phyloP scores from a whole-genome alignment of 2,888 invertebrate species.

The Eupithecia inturbata region DNA sequence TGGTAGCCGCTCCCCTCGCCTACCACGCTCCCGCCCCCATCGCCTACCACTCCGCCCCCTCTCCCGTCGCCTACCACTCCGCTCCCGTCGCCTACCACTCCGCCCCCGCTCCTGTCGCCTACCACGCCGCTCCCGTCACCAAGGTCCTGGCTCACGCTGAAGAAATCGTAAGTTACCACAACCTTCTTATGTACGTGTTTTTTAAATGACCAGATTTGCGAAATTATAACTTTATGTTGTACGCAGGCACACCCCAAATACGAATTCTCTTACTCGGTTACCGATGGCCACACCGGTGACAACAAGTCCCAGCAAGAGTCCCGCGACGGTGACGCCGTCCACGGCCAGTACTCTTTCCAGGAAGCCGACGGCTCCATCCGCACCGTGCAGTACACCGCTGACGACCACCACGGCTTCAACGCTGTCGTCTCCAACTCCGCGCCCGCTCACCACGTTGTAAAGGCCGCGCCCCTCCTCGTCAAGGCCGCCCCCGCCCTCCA shows the following conservation, averaged over 20 bases:
- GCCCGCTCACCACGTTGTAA: conserved; percentile 58
- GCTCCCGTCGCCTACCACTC: conserved; percentile 44
- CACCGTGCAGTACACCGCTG: conserved; percentile 82
- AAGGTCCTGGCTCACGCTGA: conserved; percentile 56
- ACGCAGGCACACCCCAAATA: conserved; percentile 74
- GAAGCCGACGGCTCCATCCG: conserved; percentile 84
- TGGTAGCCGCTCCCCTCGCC: conserved; percentile 55
- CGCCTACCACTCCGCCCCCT: too few relatives aligned
- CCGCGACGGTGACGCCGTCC: conserved; percentile 82
- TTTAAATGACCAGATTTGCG: too few relatives aligned
- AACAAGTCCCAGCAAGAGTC: conserved; percentile 82
- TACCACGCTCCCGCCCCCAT: too few relatives aligned
- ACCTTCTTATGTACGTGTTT: neutral
- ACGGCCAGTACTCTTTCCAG: conserved; percentile 82
- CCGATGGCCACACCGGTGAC: conserved; percentile 84
- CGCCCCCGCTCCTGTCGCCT: conserved; percentile 52
- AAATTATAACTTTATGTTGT: neutral
- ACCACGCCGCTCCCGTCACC: conserved; percentile 49
- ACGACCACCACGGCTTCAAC: conserved; percentile 80
- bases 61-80: too few relatives aligned
- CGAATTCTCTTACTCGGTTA: conserved; percentile 82
- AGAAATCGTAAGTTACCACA: conserved; percentile 50
- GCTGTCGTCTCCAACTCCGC: conserved; percentile 70
- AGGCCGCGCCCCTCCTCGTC: conserved; percentile 62
- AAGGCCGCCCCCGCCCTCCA: conserved; percentile 65